Evolutionary conservation across 2,113 vertebrate species (phyloP), one percentile per base, ranked within the genome.

Genomic region (Riparia riparia): DNA sequence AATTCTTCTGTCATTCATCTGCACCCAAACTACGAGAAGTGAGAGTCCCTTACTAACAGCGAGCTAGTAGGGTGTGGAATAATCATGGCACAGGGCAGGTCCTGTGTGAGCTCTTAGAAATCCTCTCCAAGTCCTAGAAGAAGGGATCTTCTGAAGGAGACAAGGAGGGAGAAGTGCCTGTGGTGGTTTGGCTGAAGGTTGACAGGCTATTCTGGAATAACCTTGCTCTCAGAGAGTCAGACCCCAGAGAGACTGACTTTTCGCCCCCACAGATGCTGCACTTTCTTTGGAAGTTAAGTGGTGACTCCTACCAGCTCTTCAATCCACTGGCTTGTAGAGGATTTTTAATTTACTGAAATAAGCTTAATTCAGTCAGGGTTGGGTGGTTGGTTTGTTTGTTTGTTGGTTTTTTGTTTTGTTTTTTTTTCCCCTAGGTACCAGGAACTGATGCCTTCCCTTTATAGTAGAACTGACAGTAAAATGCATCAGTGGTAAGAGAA

Each of bases 291-390:
- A 90, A 92, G 64, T 90, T 76, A 81, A 70, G 68, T 12, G 66
- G 42, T 74, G 64, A 93, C 72, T 93, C 56, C 76, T 89, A 91
- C 32, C 26, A 86, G 20, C 80, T 90, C 60, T 78, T 92, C 60
- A 86, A 89, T 92, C 9, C 49, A 56, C 39, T 78, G 83, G 58
- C 60, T 81, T 49, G 17, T 44, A 37, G 60, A 77, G 39, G 56
- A 89, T 74, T 89, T 97, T 92, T 93, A 89, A 95, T 92, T 93
- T 93, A 68, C 32, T 92, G 34, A 58, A 90, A 70, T 42, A 84
- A 74, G 12, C 44, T 70, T 93, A 86, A 90, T 90, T 92, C 71
- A 69, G 44, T 74, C 44, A 63, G 24, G 0, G 32, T 34, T 21
- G 3, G 37, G 16, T 21, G 12, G 17, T 37, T 37, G 19, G 19